phyloP scores from a whole-genome alignment of 2,113 vertebrate species.

The Brachypteracias leptosomus region DNA sequence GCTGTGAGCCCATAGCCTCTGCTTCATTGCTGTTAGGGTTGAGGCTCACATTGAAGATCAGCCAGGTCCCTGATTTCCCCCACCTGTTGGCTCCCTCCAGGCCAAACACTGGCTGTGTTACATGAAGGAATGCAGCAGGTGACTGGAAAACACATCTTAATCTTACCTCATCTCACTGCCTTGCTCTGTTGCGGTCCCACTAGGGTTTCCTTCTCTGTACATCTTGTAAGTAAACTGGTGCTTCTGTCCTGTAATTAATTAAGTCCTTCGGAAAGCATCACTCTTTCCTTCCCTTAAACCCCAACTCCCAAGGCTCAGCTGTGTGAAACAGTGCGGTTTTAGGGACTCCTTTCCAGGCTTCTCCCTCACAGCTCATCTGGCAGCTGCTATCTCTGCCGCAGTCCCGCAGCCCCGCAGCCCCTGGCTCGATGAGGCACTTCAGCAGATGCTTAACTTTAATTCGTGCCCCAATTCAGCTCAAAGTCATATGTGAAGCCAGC shows the following conservation, averaged over 20 bases:
- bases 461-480: background rate
- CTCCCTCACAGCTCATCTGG: background rate
- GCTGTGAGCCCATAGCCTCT: background rate
- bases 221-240: background rate
- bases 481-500: rapidly evolving
- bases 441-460: background rate
- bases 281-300: background rate
- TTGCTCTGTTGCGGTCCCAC: background rate
- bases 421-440: background rate
- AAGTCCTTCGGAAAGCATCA: background rate
- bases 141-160: background rate
- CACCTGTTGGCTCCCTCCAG: background rate
- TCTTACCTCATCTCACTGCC: background rate
- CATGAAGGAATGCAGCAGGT: rapidly evolving
- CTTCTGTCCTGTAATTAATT: background rate
- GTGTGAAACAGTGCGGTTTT: background rate
- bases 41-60: background rate
- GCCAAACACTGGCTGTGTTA: rapidly evolving
- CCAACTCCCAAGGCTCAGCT: background rate
- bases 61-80: background rate
- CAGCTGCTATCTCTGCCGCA: background rate
- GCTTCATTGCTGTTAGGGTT: background rate
- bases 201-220: background rate
- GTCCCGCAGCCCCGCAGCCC: background rate
- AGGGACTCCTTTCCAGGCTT: background rate